A percentile compares a stretch with the other conserved stretches of the same genome.
phyloP scores from a whole-genome alignment of 2,113 vertebrate species.

The Oryzias melastigma region DNA sequence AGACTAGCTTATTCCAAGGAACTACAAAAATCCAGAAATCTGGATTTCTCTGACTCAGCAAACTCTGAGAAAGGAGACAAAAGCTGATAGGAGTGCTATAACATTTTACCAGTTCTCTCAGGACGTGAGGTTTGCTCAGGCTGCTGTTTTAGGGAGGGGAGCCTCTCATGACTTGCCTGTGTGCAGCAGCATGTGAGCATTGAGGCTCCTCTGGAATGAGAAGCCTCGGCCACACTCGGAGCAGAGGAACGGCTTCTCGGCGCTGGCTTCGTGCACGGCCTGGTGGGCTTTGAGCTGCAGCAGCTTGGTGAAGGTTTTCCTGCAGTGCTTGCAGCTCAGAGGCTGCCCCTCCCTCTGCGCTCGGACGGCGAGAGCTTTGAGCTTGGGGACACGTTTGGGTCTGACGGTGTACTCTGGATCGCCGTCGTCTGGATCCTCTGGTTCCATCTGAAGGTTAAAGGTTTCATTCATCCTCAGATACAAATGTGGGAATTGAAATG shows the following conservation, averaged over 20 bases:
- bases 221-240: conserved; percentile 63
- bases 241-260: conserved; percentile 60
- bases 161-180: conserved; percentile 34
- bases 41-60: too few species aligned
- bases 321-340: conserved; percentile 69
- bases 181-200: conserved; percentile 67
- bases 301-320: conserved; percentile 63
- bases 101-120: too few species aligned
- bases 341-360: conserved; percentile 31
- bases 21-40: too few species aligned
- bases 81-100: too few species aligned
- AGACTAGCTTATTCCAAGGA: too few species aligned
- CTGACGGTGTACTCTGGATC: conserved; percentile 18
- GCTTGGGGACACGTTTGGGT: conserved; percentile 21
- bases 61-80: too few species aligned
- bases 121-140: background rate
- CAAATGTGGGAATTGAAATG: too few species aligned
- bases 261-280: conserved; percentile 42
- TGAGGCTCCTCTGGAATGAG: conserved; percentile 60
- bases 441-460: conserved; percentile 24
- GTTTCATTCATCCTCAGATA: too few species aligned
- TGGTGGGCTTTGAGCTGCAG: conserved; percentile 68
- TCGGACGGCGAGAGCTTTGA: conserved; percentile 20
- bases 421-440: conserved; percentile 7
- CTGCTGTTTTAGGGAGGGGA: background rate